Evolutionary conservation across 2,113 vertebrate species (phyloP).

Genomic region (Eurypyga helias): DNA sequence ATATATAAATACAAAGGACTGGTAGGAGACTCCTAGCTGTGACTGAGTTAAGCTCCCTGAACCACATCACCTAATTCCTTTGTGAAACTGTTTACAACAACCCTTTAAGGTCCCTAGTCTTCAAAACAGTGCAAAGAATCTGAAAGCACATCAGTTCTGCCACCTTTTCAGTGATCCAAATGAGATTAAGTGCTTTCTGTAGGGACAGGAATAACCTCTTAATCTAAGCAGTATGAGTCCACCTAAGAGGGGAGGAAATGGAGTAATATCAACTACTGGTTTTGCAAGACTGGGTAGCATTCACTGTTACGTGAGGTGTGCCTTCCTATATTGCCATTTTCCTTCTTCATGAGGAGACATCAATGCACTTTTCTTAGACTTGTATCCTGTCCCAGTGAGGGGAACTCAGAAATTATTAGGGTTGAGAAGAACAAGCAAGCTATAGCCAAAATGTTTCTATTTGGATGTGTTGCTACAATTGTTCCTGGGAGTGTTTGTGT

Average conservation of each 20-base stretch:
- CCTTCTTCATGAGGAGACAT: background rate
- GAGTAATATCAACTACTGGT: background rate
- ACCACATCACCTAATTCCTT: background rate
- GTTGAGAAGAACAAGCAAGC: background rate
- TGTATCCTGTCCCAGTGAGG: background rate
- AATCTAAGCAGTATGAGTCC: background rate
- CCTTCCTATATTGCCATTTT: background rate
- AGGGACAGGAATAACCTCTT: background rate
- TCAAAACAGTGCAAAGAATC: background rate
- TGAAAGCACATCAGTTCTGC: background rate
- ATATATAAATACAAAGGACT: background rate
- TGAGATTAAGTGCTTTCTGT: background rate
- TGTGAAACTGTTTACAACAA: background rate
- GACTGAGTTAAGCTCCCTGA: background rate
- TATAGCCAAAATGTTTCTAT: background rate
- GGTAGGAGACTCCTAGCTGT: background rate
- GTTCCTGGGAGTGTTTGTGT: background rate
- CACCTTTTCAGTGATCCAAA: background rate
- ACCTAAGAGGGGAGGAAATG: background rate
- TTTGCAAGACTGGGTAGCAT: background rate
- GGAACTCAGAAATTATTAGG: background rate
- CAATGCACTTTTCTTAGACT: background rate
- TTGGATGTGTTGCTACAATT: background rate
- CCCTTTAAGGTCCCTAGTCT: background rate
- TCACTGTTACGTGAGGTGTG: background rate